Base-by-base conservation (phyloP, 2,797 vertebrate species). In the Chromobotia macracanthus region DNA sequence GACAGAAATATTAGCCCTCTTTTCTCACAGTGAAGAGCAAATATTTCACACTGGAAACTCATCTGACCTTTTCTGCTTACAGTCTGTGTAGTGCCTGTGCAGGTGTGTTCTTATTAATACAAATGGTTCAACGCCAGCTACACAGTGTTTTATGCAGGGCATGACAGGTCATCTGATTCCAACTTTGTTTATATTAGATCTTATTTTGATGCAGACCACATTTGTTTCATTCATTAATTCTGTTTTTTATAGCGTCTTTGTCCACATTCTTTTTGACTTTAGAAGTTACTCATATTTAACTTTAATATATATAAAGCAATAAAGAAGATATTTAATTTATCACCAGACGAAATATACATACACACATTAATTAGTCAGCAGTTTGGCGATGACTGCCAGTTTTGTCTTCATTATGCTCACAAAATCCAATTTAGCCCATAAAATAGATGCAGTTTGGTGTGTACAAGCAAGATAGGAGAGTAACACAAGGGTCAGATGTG, bases 391-490 rank as follows among this genome's bases (percentile, higher is more conserved):
- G 87, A 89, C 89, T 86, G 48, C 16, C 71, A 77, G 82, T 90
- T 84, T 94, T 94, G 92, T 95, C 93, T 96, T 96, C 92, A 94
- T 95, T 95, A 94, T 86, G 79, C 83, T 87, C 88, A 91, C 86
- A 87, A 75, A 82, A 84, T 76, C 82, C 66, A 88, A 92, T 91
- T 88, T 81, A 85, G 82, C 90, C 89, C 85, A 82, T 86, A 91
- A 92, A 89, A 89, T 80, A 79, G 92, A 94, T 95, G 89, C 89
- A 92, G 95, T 95, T 94, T 94, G 93, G 88, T 89, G 90, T 90
- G 91, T 95, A 90, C 90, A 89, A 16, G 89, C 91, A 90, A 89
- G 89, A 63, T 90, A 90, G 89, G 92, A 95, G 94, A 93, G 92
- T 89, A 94, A 93, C 91, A 93, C 90, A 91, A 91, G 73, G 95